Evolutionary conservation across 2,888 invertebrate species (phyloP), one percentile per base, ranked within the genome.

Genomic region (Crocallis elinguaria): DNA sequence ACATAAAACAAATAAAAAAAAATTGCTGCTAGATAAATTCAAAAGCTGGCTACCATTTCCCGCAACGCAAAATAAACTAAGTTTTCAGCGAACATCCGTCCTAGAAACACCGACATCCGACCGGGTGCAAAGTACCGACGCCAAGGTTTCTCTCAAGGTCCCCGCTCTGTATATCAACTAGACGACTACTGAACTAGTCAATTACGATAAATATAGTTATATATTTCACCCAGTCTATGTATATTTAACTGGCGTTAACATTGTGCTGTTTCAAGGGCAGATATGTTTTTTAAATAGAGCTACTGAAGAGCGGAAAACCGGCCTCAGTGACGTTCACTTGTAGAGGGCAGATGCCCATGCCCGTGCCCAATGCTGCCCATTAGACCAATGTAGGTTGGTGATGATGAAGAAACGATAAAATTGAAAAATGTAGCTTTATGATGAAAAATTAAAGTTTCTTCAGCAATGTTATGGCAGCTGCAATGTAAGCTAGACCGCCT

Each of bases 111-210:
- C 19, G 35, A 38, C 27, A 29, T 25, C 17, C 30, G 41, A 13
- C 32, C 36, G 43, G 51, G 62, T 46, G 57, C 64, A 66, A 65
- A 69, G 68, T 66, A 44, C 62, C 57, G 46, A 16, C 42, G 39
- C 45, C 71, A 67, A 67, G 66, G 69, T 43, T 39, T 50, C 50
- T 57, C 46, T 46, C 67, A 63, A 71, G 71, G 68, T 56, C 48
- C 42, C 36, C 33, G 37, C 43, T 30, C 51, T 54, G 49, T 49
- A 48, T 57, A 46, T 45, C 49, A 49, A 41, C 25, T 11, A 12
- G 14, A 12, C 32, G 38, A 36, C 23, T 19, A 42, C 25, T 52
- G 41, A 46, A 52, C 37, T 38, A 44, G 32, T 17, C 21, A 52
- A 39, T 30, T 45, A 37, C 37, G 11, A 35, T 45, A 45, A 44